A percentile compares a stretch with the other conserved stretches of the same genome.
phyloP scores from a whole-genome alignment of 2,888 invertebrate genomes.

The Cabera pusaria region DNA sequence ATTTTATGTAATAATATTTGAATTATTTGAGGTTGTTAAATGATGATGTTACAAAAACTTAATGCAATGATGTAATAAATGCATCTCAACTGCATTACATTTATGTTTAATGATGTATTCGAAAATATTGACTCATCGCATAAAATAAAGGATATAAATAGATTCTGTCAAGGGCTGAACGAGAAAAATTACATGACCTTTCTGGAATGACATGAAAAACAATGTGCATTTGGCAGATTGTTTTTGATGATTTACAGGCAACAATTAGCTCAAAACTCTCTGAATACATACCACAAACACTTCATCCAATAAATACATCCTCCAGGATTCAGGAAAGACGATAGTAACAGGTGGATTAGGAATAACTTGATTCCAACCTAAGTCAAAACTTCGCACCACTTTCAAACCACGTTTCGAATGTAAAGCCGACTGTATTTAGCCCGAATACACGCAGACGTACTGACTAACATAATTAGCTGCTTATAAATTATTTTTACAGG shows the following conservation, averaged over 20 bases:
- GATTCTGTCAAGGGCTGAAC: conserved; percentile 1
- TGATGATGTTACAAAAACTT: too few relatives aligned
- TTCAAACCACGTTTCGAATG: conserved; percentile 48
- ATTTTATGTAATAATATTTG: too few relatives aligned
- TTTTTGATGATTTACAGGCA: conserved; percentile 18
- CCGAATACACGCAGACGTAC: conserved; percentile 23
- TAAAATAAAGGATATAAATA: too few relatives aligned
- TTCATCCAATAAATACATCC: conserved; percentile 55
- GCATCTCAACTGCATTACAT: too few relatives aligned
- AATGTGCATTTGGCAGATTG: conserved; percentile 29
- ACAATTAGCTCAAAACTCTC: neutral
- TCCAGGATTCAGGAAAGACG: conserved; percentile 47
- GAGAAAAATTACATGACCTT: conserved; percentile 41
- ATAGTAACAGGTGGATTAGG: conserved; percentile 50
- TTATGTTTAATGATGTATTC: too few relatives aligned
- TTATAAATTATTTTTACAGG: too few relatives aligned
- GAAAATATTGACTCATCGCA: too few relatives aligned
- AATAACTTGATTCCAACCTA: conserved; percentile 60
- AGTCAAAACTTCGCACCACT: conserved; percentile 51
- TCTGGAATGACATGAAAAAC: conserved; percentile 40
- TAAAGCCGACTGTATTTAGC: conserved; percentile 32
- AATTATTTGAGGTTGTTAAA: too few relatives aligned
- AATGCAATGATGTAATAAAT: too few relatives aligned
- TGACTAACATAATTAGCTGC: conserved; percentile 27
- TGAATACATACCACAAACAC: conserved; percentile 71